Evolutionary conservation across 2,113 vertebrate genomes (phyloP), one percentile per base, ranked within the genome.

Genomic region (Clarias macrocephalus): DNA sequence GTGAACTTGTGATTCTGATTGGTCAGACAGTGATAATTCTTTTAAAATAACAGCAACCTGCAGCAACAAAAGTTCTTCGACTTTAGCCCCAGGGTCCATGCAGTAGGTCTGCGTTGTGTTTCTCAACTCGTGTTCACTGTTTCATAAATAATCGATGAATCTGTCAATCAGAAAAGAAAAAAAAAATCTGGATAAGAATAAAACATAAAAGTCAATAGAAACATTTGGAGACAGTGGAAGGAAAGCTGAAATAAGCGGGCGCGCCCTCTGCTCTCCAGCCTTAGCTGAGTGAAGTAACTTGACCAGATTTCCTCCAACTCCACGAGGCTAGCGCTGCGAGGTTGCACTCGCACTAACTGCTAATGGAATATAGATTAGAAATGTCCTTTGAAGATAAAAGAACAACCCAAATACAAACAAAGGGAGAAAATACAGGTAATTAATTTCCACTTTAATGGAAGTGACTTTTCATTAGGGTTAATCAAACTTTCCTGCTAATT

Each of bases 251-350:
- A 19, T 0, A 16, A 48, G 48, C 48, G 15, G 52, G 7, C 3
- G 2, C 30, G 76, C n/a, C 8, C 25, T 21, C 54, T 80, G 77
- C 5, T 59, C 4, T 60, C 0, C 30, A 30, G 54, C 97, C 91
- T 97, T 98, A 75, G 96, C 97, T 0, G 96, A 95, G 86, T 96
- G 97, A 92, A 96, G 96, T 92, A 97, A 97, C 9, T 94, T 97
- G 77, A 97, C 96, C 0, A 94, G 91, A 65, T 96, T 97, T 79
- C 96, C 96, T 88, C 1, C 1, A 1, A 25, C 48, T n/a, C 48
- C n/a, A 28, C 57, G 7, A 57, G 15, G n/a, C 54, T 18, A 52
- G 12, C 25, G 1, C 59, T 65, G 52, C 28, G 66, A 63, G 86
- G 28, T 30, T n/a, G 85, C 62, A 72, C 19, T 77, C 48, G 16